Evolutionary conservation across 92 coral and sea anemone genomes (phyloP).

Genomic region (Actinostola sp.): DNA sequence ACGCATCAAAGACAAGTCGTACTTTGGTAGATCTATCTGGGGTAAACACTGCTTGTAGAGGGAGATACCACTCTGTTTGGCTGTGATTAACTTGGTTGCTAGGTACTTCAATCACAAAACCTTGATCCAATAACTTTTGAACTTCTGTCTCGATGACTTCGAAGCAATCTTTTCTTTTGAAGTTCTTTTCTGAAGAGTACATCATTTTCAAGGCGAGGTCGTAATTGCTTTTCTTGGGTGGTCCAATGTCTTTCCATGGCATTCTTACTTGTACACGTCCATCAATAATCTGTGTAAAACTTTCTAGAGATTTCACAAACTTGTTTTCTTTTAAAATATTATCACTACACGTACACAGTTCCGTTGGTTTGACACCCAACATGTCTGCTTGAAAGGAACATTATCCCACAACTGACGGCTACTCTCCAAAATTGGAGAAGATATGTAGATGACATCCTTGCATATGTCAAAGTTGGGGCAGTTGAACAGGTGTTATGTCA

Average conservation of each 20-base stretch:
- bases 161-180: constrained; percentile 58
- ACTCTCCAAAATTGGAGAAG: neutral
- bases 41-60: constrained; percentile 51
- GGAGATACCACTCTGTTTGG: constrained; percentile 49
- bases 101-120: constrained; percentile 41
- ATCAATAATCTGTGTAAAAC: constrained; percentile 53
- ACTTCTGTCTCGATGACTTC: constrained; percentile 41
- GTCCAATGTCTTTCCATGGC: constrained; percentile 64
- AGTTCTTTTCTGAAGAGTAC: constrained; percentile 56
- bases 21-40: constrained; percentile 54
- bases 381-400: constrained; percentile 15
- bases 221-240: constrained; percentile 63
- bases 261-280: constrained; percentile 55
- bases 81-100: constrained; percentile 34
- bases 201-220: constrained; percentile 59
- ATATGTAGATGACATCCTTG: constrained; percentile 16
- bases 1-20: constrained; percentile 52
- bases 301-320: constrained; percentile 60
- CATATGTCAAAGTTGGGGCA: constrained; percentile 11
- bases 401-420: constrained; percentile 3
- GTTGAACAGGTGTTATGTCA: neutral
- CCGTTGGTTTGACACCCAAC: constrained; percentile 68
- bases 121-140: constrained; percentile 57
- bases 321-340: constrained; percentile 42
- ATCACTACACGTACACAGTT: constrained; percentile 64